These are phyloP conservation scores for Bufotes viridis DNA, from an alignment of 2,797 vertebrate species.

Conservation along the genomic window DNA sequence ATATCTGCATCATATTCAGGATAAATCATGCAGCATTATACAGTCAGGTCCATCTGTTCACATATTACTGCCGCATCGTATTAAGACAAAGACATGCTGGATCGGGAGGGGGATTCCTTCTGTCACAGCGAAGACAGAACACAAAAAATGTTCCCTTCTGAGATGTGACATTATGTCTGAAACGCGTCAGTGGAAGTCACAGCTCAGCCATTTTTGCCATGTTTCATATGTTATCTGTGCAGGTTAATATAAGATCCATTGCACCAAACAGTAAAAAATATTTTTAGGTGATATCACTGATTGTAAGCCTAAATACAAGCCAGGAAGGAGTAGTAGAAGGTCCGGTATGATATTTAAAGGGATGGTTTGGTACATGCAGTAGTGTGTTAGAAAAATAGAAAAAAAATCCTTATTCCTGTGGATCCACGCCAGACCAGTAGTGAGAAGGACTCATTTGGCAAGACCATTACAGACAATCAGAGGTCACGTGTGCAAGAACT, in stretches of 20 bases:
- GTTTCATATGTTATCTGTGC: constrained; percentile 4
- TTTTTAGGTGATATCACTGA: background rate
- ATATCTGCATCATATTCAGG: constrained; percentile 47
- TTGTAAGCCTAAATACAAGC: background rate
- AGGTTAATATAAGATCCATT: background rate
- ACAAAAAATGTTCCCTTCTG: constrained; percentile 28
- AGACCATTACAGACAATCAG: no score
- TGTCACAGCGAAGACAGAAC: constrained; percentile 15
- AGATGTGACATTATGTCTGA: constrained; percentile 30
- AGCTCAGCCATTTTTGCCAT: constrained; percentile 34
- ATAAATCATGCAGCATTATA: constrained; percentile 33
- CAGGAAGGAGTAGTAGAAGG: background rate
- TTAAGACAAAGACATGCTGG: constrained; percentile 44
- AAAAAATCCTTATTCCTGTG: no score
- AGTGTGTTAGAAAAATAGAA: no score
- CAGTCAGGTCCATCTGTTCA: constrained; percentile 48
- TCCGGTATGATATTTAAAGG: background rate
- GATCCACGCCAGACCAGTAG: no score
- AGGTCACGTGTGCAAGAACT: no score
- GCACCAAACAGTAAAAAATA: background rate
- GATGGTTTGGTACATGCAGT: no score
- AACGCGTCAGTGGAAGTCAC: constrained; percentile 10
- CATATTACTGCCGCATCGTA: constrained; percentile 45
- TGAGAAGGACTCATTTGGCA: no score
- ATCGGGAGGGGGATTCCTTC: constrained; percentile 47